Percentiles rank a stretch among this genome's conserved stretches.
Evolutionary conservation across 2,797 vertebrate genomes (phyloP).

Genomic region (Eurystomus glaucurus): DNA sequence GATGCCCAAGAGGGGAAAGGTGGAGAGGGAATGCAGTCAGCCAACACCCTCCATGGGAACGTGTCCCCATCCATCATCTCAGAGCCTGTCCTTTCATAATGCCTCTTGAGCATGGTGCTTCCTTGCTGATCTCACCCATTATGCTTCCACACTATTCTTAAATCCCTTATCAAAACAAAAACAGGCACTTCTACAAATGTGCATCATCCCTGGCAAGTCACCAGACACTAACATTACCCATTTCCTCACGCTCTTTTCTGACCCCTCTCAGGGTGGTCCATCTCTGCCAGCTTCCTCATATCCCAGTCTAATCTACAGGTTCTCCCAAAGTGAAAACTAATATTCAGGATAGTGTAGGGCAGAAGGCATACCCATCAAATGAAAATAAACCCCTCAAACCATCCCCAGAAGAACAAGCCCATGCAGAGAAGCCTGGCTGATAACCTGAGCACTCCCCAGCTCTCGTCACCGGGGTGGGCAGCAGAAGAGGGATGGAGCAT

Average conservation of each 20-base stretch:
- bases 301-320: not conserved
- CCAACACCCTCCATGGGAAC: not conserved
- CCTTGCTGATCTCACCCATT: conserved; percentile 39
- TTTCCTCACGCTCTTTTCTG: conserved; percentile 47
- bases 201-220: not conserved
- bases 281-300: not conserved
- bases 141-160: not conserved
- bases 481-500: not conserved
- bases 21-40: not conserved
- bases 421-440: not conserved
- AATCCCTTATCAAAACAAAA: conserved; percentile 59
- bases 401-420: not conserved
- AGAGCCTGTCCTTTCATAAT: not conserved
- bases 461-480: not conserved
- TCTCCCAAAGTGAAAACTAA: not conserved
- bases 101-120: not conserved
- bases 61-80: rapidly evolving
- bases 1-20: not conserved
- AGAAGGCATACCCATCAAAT: not conserved
- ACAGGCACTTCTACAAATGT: not conserved
- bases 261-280: conserved; percentile 46
- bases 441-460: not conserved
- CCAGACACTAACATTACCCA: not conserved
- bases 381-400: not conserved
- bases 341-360: not conserved